phyloP scores from a whole-genome alignment of 2,797 vertebrate species.

The Helicolenus hilgendorfi region DNA sequence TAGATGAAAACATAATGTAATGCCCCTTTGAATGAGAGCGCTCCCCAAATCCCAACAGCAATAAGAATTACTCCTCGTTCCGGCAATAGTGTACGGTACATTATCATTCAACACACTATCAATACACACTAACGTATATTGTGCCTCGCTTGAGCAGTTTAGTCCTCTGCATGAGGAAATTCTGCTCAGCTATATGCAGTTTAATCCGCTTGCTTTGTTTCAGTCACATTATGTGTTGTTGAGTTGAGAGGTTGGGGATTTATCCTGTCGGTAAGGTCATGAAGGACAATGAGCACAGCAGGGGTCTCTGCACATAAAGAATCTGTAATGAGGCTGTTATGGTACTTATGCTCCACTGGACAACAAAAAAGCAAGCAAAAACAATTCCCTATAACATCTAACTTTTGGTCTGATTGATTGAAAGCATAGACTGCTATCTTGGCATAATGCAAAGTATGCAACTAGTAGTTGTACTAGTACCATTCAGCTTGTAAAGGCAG shows the following conservation, averaged over 20 bases:
- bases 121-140: neutral
- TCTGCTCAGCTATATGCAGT: slow-evolving; percentile 26
- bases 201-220: slow-evolving; percentile 50
- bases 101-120: slow-evolving; percentile 42
- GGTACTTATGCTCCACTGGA: neutral
- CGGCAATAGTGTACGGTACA: slow-evolving; percentile 35
- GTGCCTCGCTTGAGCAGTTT: slow-evolving; percentile 36
- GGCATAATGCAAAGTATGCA: neutral
- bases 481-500: neutral
- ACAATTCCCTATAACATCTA: neutral
- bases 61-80: slow-evolving; percentile 60
- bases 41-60: slow-evolving; percentile 52
- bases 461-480: neutral
- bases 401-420: neutral
- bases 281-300: neutral
- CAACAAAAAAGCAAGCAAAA: neutral
- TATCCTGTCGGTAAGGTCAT: slow-evolving; percentile 25
- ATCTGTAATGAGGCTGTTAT: slow-evolving; percentile 30
- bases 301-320: slow-evolving; percentile 22
- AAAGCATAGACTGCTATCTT: neutral
- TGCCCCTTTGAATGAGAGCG: slow-evolving; percentile 43
- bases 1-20: slow-evolving; percentile 73
- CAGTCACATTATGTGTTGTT: slow-evolving; percentile 31
- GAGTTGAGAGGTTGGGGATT: slow-evolving; percentile 1
- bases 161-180: slow-evolving; percentile 12